Evolutionary conservation across 2,888 invertebrate species (phyloP).

Genomic region (Patella ulyssiponensis): DNA sequence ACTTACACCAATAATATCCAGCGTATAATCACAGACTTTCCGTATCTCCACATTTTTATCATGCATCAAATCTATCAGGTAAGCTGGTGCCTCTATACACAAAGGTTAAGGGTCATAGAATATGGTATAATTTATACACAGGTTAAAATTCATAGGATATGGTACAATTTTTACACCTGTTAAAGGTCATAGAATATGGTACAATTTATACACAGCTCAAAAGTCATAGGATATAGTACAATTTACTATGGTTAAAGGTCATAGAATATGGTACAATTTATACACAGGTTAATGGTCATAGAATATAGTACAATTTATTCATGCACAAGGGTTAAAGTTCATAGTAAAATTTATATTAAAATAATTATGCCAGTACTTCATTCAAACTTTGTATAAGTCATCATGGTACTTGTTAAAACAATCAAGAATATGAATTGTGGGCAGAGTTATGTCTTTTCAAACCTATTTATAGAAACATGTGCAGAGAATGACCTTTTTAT

Average conservation of each 20-base stretch:
- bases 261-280: not conserved
- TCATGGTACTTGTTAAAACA: no score
- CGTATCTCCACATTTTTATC: conserved; percentile 95
- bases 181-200: not conserved
- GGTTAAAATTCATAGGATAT: not conserved
- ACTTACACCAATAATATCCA: conserved; percentile 92
- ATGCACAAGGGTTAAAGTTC: no score
- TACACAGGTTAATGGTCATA: not conserved
- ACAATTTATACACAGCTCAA: conserved; percentile 5
- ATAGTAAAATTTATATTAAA: no score
- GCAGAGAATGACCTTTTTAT: no score
- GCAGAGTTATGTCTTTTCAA: no score
- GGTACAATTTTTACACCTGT: not conserved
- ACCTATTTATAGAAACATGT: no score
- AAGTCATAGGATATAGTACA: not conserved
- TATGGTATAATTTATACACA: conserved; percentile 5
- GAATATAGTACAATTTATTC: not conserved
- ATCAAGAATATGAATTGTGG: no score
- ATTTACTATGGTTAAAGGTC: not conserved
- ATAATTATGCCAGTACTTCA: no score
- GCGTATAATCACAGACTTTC: conserved; percentile 93
- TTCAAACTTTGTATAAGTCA: no score
- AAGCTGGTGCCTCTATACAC: conserved; percentile 88
- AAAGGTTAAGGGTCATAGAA: conserved; percentile 26
- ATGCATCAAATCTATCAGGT: conserved; percentile 96